These are phyloP conservation scores for Lucilia cuprina DNA, from an alignment of 1,140 invertebrate genomes.

Conservation along the genomic window DNA sequence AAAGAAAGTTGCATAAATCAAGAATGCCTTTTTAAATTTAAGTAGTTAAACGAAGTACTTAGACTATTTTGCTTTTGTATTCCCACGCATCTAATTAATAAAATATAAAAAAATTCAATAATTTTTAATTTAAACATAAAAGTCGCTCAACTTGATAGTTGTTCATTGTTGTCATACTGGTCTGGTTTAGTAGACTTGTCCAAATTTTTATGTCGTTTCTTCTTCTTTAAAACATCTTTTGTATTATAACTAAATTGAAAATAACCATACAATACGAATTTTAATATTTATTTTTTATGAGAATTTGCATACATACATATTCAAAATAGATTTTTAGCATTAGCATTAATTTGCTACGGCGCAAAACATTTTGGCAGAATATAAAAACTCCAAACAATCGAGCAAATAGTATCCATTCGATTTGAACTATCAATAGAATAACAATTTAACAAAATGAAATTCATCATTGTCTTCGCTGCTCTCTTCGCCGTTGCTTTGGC, in stretches of 20 bases:
- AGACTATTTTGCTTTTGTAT: neutral
- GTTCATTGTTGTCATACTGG: neutral
- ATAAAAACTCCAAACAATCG: neutral
- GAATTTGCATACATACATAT: slow-evolving; percentile 1
- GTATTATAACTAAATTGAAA: neutral
- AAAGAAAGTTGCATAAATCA: too few species aligned
- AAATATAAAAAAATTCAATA: neutral
- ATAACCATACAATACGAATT: neutral
- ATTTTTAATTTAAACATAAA: neutral
- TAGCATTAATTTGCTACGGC: neutral
- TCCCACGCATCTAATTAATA: neutral
- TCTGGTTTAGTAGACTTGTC: neutral
- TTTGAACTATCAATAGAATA: slow-evolving; percentile 9
- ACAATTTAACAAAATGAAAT: slow-evolving; percentile 41
- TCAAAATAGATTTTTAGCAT: neutral
- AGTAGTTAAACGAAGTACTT: too few species aligned
- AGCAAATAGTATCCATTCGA: neutral
- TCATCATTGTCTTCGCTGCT: slow-evolving; percentile 40
- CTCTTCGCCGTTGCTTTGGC: slow-evolving; percentile 38
- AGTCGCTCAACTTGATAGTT: neutral
- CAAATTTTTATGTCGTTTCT: neutral
- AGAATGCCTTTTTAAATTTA: too few species aligned
- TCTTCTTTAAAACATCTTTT: neutral
- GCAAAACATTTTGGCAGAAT: neutral
- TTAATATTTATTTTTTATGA: neutral